Evolutionary conservation across 2,888 invertebrate species (phyloP).

Genomic region (Strigamia crassipes): DNA sequence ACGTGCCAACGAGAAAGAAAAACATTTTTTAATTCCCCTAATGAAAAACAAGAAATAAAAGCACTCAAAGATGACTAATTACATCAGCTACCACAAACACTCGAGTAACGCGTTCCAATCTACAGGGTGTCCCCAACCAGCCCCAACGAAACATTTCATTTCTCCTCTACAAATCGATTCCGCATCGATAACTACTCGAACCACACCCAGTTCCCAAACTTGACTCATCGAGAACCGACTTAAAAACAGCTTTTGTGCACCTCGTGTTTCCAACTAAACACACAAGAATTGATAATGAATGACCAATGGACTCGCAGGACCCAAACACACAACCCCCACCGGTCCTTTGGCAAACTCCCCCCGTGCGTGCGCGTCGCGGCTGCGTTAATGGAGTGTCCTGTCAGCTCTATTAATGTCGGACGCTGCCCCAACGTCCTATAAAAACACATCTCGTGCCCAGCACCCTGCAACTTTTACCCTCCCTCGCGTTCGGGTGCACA

Average conservation of each 20-base stretch:
- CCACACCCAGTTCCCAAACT: too few species aligned
- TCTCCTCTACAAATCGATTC: not conserved
- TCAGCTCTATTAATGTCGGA: slow-evolving; percentile 22
- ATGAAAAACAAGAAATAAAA: not conserved
- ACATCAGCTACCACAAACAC: not conserved
- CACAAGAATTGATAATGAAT: not conserved
- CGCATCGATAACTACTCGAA: too few species aligned
- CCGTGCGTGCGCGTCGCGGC: not conserved
- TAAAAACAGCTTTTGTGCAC: not conserved
- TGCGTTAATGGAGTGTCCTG: slow-evolving; percentile 3
- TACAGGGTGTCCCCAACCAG: not conserved
- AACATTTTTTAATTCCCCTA: too few species aligned
- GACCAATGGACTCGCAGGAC: not conserved
- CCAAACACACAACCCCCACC: not conserved
- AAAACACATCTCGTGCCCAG: slow-evolving; percentile 26
- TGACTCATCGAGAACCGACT: not conserved
- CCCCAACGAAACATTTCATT: not conserved
- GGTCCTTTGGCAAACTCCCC: not conserved
- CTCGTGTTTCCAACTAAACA: not conserved
- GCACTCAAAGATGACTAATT: not conserved
- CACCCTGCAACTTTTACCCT: not conserved
- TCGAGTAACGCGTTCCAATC: not conserved
- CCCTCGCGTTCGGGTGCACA: not conserved
- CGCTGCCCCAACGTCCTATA: not conserved
- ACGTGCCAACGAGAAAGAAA: too few species aligned